phyloP scores from a whole-genome alignment of 2,113 vertebrate genomes.

The Rhinolophus ferrumequinum region DNA sequence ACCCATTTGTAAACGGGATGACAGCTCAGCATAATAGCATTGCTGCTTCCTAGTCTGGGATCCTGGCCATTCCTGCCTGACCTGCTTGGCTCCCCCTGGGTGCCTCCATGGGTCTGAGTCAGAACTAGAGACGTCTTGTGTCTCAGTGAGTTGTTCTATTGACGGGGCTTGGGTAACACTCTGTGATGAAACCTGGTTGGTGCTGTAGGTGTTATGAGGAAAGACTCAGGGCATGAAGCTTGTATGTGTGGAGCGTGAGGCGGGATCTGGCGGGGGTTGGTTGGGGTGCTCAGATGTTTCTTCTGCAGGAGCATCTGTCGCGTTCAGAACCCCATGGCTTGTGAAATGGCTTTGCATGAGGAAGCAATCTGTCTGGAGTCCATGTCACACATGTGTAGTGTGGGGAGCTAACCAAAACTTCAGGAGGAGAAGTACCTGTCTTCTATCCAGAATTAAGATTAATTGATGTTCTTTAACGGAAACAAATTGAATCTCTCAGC shows the following conservation, averaged over 20 bases:
- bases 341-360: background rate
- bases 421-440: background rate
- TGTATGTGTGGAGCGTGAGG: background rate
- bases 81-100: background rate
- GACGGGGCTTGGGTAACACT: background rate
- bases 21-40: background rate
- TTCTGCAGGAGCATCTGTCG: background rate
- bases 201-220: background rate
- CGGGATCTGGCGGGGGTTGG: background rate
- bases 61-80: background rate
- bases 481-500: slow-evolving; percentile 51
- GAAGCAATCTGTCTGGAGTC: background rate
- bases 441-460: slow-evolving; percentile 59
- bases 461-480: slow-evolving; percentile 70
- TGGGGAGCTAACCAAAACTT: background rate
- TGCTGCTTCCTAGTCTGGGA: background rate
- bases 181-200: background rate
- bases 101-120: background rate
- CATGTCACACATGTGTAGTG: background rate
- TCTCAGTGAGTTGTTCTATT: background rate
- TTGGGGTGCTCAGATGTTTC: background rate
- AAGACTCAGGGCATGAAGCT: too few species aligned
- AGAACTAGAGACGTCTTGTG: background rate
- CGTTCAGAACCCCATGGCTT: background rate
- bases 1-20: background rate